These are phyloP conservation scores for Leptinotarsa juncta DNA, from an alignment of 2,888 invertebrate species.

Conservation along the genomic window DNA sequence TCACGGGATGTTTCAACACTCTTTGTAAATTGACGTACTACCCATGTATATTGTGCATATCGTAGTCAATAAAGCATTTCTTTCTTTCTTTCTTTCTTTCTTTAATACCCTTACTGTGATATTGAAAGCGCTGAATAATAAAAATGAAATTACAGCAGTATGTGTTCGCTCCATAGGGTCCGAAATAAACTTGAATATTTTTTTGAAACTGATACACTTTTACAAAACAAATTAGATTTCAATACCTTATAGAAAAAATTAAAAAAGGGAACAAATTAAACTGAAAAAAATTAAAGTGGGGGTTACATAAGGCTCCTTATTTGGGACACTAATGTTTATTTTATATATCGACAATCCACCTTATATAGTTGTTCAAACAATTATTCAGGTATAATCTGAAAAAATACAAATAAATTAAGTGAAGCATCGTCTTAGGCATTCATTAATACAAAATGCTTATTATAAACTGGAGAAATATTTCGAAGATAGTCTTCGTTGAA, in stretches of 20 bases:
- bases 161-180: slow-evolving; percentile 15
- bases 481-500: slow-evolving; percentile 1
- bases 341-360: slow-evolving; percentile 12
- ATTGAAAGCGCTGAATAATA: neutral
- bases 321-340: slow-evolving; percentile 18
- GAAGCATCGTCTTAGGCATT: neutral
- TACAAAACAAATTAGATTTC: slow-evolving; percentile 3
- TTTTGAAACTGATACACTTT: slow-evolving; percentile 3
- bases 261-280: slow-evolving; percentile 11
- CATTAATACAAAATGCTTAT: neutral
- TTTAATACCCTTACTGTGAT: slow-evolving; percentile 19
- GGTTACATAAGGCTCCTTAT: slow-evolving; percentile 14
- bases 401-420: neutral
- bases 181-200: slow-evolving; percentile 8
- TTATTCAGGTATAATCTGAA: neutral
- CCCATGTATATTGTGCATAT: too few relatives aligned
- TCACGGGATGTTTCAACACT: too few relatives aligned
- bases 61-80: too few relatives aligned
- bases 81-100: too few relatives aligned
- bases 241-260: slow-evolving; percentile 5
- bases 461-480: slow-evolving; percentile 15
- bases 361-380: neutral
- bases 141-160: slow-evolving; percentile 21
- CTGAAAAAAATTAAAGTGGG: neutral
- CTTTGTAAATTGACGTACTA: too few relatives aligned